These are phyloP conservation scores for Taurulus bubalis DNA, from an alignment of 2,113 vertebrate species.

Conservation along the genomic window DNA sequence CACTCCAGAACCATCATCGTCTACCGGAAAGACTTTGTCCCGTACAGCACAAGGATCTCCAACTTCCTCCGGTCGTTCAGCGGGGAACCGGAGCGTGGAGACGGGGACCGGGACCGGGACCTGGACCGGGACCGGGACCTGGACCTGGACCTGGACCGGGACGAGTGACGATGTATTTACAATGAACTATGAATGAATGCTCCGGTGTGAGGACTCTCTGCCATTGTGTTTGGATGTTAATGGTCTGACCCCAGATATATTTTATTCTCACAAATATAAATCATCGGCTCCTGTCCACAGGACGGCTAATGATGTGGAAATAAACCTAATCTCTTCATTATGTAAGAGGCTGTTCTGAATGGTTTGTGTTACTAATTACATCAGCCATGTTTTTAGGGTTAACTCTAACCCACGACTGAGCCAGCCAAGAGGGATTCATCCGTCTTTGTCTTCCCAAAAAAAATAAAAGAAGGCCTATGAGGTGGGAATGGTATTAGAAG, in stretches of 20 bases:
- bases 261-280: background rate
- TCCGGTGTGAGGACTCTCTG: constrained; percentile 10
- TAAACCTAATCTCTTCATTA: background rate
- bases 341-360: background rate
- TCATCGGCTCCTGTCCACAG: background rate
- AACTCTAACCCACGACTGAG: background rate
- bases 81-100: constrained; percentile 20
- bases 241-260: background rate
- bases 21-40: constrained; percentile 79
- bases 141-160: too few species aligned
- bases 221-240: background rate
- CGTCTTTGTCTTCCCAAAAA: background rate
- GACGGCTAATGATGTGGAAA: background rate
- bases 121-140: background rate
- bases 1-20: constrained; percentile 43
- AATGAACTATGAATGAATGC: background rate
- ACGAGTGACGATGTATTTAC: background rate
- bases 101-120: background rate
- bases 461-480: background rate
- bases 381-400: background rate
- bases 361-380: background rate
- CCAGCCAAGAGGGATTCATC: background rate
- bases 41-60: constrained; percentile 67
- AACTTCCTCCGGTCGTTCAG: constrained; percentile 61
- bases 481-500: background rate